These are phyloP conservation scores for Manis crassicaudata DNA, from an alignment of 2,797 vertebrate species.

Conservation along the genomic window DNA sequence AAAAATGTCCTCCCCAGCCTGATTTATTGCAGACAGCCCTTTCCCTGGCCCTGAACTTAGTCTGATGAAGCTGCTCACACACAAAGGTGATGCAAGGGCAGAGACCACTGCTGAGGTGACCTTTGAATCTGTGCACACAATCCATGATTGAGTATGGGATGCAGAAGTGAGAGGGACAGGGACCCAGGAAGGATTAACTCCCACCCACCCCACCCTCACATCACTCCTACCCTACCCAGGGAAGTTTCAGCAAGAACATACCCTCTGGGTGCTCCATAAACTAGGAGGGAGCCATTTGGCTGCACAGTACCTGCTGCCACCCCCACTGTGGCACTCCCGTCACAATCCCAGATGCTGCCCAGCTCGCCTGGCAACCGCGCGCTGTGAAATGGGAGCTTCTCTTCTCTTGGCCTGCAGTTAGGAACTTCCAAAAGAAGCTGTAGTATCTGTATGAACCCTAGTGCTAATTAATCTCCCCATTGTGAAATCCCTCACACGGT, in stretches of 20 bases:
- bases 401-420: neutral
- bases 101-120: neutral
- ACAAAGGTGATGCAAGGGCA: constrained; percentile 43
- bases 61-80: neutral
- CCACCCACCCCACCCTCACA: neutral
- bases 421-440: neutral
- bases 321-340: no score
- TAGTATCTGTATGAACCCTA: neutral
- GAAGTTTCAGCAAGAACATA: neutral
- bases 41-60: neutral
- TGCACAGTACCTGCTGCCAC: neutral
- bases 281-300: neutral
- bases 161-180: neutral
- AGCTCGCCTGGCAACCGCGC: neutral
- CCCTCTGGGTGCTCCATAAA: neutral
- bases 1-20: neutral
- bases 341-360: neutral
- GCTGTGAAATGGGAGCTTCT: neutral
- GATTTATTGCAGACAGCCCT: constrained; percentile 15
- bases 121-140: neutral
- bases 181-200: neutral
- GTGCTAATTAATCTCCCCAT: neutral
- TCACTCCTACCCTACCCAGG: neutral
- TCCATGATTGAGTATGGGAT: neutral
- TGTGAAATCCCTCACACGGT: neutral